phyloP scores from a whole-genome alignment of 2,113 vertebrate genomes.

The Callithrix jacchus region DNA sequence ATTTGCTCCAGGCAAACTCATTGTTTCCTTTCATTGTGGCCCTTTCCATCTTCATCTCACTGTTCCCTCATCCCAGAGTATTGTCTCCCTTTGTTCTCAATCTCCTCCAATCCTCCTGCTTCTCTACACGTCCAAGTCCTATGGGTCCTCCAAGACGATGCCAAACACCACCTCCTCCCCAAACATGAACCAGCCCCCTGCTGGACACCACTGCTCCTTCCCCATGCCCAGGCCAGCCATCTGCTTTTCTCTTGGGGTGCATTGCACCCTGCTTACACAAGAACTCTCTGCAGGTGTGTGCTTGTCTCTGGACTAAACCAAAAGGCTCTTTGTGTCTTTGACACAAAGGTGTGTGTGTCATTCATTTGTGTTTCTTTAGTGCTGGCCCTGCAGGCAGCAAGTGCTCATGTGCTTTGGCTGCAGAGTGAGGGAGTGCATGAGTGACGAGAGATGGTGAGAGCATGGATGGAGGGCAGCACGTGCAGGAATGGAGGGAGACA shows the following conservation, averaged over 20 bases:
- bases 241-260: fast-evolving
- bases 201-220: neutral
- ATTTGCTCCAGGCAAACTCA: neutral
- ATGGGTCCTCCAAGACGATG: neutral
- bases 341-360: neutral
- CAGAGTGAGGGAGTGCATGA: neutral
- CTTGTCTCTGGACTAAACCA: too few species aligned
- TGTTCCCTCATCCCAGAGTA: neutral
- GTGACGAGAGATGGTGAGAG: neutral
- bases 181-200: neutral
- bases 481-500: neutral
- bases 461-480: too few species aligned
- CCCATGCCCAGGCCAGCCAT: neutral
- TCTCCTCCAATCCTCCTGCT: neutral
- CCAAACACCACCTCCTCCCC: neutral
- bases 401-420: neutral
- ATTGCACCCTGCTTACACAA: neutral
- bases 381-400: fast-evolving
- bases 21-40: neutral
- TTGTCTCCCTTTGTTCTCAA: neutral
- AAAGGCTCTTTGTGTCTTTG: too few species aligned
- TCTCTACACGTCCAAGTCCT: neutral
- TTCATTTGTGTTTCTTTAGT: neutral
- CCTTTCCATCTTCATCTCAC: neutral
- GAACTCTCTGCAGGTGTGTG: neutral